A percentile compares a stretch with the other conserved stretches of the same genome.
These are phyloP conservation scores for Myopa testacea DNA, from an alignment of 2,888 invertebrate genomes.

Conservation along the genomic window DNA sequence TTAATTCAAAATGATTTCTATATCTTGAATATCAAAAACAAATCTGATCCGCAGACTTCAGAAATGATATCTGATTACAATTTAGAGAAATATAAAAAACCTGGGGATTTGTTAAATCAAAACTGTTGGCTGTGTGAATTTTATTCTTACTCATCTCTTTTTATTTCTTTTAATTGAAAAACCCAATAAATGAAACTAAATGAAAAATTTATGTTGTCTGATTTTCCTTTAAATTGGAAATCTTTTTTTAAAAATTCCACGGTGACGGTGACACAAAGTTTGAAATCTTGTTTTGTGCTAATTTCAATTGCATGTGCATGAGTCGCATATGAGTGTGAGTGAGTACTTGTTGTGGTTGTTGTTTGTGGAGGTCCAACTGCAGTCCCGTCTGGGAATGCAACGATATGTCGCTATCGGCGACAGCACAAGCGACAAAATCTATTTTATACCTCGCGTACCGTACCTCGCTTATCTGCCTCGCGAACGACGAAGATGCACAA, in stretches of 20 bases:
- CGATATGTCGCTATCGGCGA: not conserved
- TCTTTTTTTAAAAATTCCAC: not conserved
- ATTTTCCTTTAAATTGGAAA: too few relatives aligned
- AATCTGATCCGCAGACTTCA: not conserved
- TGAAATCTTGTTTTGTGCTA: not conserved
- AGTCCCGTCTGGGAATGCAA: constrained; percentile 18
- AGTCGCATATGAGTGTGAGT: not conserved
- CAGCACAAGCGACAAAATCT: constrained; percentile 2
- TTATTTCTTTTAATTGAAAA: too few relatives aligned
- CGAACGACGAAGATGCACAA: not conserved
- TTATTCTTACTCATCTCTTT: too few relatives aligned
- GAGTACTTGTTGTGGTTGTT: not conserved
- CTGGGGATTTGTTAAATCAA: too few relatives aligned
- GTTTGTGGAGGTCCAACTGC: not conserved
- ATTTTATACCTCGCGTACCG: constrained; percentile 3
- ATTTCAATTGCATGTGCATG: not conserved
- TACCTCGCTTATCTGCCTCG: not conserved
- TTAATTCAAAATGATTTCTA: too few relatives aligned
- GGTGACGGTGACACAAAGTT: not conserved
- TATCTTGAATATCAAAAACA: not conserved
- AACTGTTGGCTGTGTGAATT: too few relatives aligned
- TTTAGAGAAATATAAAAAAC: too few relatives aligned
- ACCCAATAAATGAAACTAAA: too few relatives aligned
- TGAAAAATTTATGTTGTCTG: too few relatives aligned
- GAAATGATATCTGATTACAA: not conserved